Evolutionary conservation across 2,888 invertebrate species (phyloP).

Genomic region (Seira musarum): DNA sequence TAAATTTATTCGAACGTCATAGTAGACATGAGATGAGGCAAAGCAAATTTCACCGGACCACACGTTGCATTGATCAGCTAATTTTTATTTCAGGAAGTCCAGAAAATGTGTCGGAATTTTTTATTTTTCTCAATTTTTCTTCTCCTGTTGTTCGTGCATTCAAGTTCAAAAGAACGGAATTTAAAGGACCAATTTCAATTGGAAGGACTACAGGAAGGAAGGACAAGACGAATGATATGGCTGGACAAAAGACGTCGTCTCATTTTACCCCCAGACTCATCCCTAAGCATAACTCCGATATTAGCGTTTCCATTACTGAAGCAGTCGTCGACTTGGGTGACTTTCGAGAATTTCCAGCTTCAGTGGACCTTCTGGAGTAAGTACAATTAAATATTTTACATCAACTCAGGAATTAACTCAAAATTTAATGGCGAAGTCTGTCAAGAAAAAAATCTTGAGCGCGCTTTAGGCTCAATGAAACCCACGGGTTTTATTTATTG

Average conservation of each 20-base stretch:
- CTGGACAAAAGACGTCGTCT: constrained; percentile 33
- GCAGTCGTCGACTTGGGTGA: constrained; percentile 38
- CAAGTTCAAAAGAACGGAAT: background rate
- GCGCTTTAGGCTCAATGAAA: too few species aligned
- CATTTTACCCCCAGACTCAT: constrained; percentile 34
- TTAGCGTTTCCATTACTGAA: constrained; percentile 43
- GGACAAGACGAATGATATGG: constrained; percentile 43
- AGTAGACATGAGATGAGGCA: too few species aligned
- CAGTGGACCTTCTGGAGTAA: constrained; percentile 43
- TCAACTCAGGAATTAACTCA: background rate
- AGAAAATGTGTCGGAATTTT: too few species aligned
- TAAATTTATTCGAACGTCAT: too few species aligned
- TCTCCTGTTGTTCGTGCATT: background rate
- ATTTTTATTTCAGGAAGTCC: too few species aligned
- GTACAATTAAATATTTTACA: background rate
- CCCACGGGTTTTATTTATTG: too few species aligned
- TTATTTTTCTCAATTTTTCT: background rate
- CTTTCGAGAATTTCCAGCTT: constrained; percentile 42
- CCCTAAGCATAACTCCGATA: constrained; percentile 33
- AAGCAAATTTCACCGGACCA: too few species aligned
- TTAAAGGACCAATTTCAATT: background rate
- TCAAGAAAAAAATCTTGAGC: too few species aligned
- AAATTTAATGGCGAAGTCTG: too few species aligned
- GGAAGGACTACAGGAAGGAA: constrained; percentile 33
- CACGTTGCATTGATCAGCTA: too few species aligned